Base-by-base conservation (phyloP, 1,140 invertebrate genomes). In the Formica selysi region DNA sequence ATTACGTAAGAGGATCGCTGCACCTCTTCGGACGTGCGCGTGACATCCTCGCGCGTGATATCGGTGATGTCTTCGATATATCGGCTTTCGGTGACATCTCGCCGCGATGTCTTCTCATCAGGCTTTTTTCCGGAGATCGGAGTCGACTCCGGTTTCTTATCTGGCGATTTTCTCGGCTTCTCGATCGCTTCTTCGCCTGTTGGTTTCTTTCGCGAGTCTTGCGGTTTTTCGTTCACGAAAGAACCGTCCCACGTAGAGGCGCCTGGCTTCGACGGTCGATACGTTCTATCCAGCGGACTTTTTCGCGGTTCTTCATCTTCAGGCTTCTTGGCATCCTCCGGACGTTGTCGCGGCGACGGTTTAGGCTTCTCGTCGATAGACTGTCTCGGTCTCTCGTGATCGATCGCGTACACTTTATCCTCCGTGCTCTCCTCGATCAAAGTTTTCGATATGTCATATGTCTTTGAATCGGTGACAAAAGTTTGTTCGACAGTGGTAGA, bases 231-330 rank as follows among this genome's bases (percentile, higher is more conserved):
- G 51, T 85, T 76, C 1, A 90, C 85, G 64, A 93, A 93, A 1
- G 92, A 85, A 36, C 91, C 92, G 36, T 92, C 92, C 93, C 92
- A 93, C 10, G 88, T 91, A 0, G 93, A 93, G 8, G 90, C 89
- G 11, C 91, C 92, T 6, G 88, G 84, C 36, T 92, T 92, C 3
- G 68, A 57, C 2, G 90, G 85, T 32, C 89, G 64, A 3, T 65
- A 11, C 13, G 48, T 44, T 36, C 67, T 44, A 22, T 84, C 85
- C 11, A 32, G 8, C 44, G 85, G 85, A 70, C 71, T 87, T 13
- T 68, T 76, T 2, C 76, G 62, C 7, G 65, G 16, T 36, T 51
- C 81, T 29, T 81, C 38, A 38, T 84, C 85, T 36, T 62, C 51
- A n/a, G 36, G 22, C 16, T 65, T 22, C 36, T 6, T 22, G 13